Conservation (phyloP, 2,797 vertebrate genomes). For the Lagothrix lagotricha region DNA sequence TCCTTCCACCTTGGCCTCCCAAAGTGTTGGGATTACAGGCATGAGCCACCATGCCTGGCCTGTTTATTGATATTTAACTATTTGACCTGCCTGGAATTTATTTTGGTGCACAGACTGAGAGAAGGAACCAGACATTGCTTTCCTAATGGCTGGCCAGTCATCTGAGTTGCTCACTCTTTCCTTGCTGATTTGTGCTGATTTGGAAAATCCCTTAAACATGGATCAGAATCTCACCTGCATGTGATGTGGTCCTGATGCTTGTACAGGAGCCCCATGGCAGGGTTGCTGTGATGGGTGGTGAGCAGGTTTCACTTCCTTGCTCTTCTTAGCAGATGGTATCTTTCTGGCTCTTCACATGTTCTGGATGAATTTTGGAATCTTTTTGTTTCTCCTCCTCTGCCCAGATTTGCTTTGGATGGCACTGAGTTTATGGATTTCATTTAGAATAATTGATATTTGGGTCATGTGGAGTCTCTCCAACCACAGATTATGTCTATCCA, state of each 20-base stretch:
- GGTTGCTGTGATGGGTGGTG: no score
- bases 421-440: background rate
- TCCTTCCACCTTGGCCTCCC: background rate
- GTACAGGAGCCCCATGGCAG: background rate
- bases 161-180: background rate
- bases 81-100: background rate
- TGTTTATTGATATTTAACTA: background rate
- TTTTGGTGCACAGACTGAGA: background rate
- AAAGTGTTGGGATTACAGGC: background rate
- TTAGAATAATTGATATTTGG: background rate
- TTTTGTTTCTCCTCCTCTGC: background rate
- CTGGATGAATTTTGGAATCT: background rate
- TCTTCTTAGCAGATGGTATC: background rate
- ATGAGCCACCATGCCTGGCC: background rate
- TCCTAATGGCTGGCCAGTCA: background rate
- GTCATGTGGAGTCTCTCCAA: background rate
- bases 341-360: background rate
- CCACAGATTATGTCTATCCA: no score
- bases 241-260: background rate
- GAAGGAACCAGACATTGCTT: background rate
- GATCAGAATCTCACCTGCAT: fast-evolving
- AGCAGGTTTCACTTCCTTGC: background rate
- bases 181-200: no score
- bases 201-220: background rate
- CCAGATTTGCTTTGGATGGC: background rate